A percentile compares a stretch with the other conserved stretches of the same genome.
Evolutionary conservation across 1,140 invertebrate genomes (phyloP).

Genomic region (Phymorhynchus buccinoides): DNA sequence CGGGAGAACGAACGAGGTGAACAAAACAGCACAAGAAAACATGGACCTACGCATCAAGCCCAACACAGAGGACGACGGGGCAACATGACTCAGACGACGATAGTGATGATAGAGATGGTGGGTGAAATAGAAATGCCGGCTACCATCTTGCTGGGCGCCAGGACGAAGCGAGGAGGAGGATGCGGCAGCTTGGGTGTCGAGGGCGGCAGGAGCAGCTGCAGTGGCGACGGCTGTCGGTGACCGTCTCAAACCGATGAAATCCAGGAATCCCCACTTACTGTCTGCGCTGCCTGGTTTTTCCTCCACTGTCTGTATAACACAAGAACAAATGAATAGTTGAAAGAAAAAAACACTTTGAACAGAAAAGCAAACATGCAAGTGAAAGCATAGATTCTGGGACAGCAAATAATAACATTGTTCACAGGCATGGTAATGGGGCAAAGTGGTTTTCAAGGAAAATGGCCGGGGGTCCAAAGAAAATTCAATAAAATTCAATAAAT

Average conservation of each 20-base stretch:
- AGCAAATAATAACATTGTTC: too few relatives aligned
- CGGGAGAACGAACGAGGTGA: not conserved
- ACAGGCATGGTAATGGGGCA: too few relatives aligned
- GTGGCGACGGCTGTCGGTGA: not conserved
- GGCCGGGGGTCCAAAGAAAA: too few relatives aligned
- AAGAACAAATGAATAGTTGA: not conserved
- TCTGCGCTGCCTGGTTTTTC: not conserved
- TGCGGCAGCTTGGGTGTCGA: not conserved
- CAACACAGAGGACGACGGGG: not conserved
- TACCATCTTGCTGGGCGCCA: constrained; percentile 15
- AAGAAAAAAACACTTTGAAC: not conserved
- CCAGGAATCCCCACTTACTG: not conserved
- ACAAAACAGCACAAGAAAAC: not conserved
- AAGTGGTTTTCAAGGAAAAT: too few relatives aligned
- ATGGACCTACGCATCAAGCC: constrained; percentile 7
- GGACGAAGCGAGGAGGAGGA: not conserved
- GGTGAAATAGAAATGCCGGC: constrained; percentile 43
- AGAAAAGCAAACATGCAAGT: too few relatives aligned
- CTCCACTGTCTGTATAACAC: constrained; percentile 11
- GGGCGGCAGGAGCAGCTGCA: not conserved
- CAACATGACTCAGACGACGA: constrained; percentile 4
- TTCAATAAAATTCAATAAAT: too few relatives aligned
- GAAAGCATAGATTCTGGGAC: too few relatives aligned
- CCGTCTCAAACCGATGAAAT: constrained; percentile 31
- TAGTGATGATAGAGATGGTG: constrained; percentile 50